Conservation (phyloP, 1,140 invertebrate species). For the Mercenaria mercenaria region DNA sequence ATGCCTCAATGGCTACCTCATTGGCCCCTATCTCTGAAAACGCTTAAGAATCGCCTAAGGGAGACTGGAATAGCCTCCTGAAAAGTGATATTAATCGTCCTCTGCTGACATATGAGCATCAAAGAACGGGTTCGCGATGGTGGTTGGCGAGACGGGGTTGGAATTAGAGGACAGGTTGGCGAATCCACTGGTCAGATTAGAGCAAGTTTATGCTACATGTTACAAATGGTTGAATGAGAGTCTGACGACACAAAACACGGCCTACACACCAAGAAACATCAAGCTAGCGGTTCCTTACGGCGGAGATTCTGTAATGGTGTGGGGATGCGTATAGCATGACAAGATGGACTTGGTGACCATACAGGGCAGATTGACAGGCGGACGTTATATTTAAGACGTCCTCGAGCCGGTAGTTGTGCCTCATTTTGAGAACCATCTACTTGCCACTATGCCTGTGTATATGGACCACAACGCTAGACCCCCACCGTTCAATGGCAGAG, state of each 20-base stretch:
- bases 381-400: no score
- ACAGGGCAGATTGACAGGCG: no score
- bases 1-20: conserved; percentile 6
- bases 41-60: neutral
- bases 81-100: neutral
- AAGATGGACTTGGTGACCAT: no score
- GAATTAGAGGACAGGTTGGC: conserved; percentile 29
- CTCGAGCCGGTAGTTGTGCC: no score
- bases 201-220: neutral
- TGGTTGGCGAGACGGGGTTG: conserved; percentile 21
- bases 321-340: neutral
- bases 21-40: neutral
- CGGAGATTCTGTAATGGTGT: no score
- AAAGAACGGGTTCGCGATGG: conserved; percentile 14
- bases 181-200: conserved; percentile 17
- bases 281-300: no score
- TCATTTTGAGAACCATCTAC: no score
- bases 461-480: neutral
- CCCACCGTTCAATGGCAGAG: no score
- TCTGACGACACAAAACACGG: no score
- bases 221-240: no score
- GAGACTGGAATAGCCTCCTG: no score
- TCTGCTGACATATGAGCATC: neutral
- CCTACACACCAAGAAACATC: conserved; percentile 25
- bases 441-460: neutral